These are phyloP conservation scores for Serinus canaria DNA, from an alignment of 2,113 vertebrate genomes.

Conservation along the genomic window DNA sequence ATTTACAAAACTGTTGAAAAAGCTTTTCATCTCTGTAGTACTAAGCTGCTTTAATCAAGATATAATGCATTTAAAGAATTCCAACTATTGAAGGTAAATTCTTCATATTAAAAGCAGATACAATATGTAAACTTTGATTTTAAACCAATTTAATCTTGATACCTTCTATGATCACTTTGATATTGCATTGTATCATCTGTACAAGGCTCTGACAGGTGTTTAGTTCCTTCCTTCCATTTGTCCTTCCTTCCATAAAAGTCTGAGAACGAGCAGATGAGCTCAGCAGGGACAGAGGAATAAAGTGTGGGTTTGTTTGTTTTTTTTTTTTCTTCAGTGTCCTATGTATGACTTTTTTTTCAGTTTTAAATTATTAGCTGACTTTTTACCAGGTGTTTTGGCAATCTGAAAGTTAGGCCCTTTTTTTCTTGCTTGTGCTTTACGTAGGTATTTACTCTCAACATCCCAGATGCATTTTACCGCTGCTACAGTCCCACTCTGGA, in stretches of 20 bases:
- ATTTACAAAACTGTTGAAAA: background rate
- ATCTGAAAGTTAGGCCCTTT: background rate
- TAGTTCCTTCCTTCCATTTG: background rate
- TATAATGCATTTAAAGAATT: background rate
- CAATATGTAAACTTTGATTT: background rate
- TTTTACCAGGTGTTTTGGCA: background rate
- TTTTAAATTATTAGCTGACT: background rate
- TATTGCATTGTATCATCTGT: background rate
- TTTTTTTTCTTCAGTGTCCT: background rate
- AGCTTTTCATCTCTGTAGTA: background rate
- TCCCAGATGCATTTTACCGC: constrained; percentile 86
- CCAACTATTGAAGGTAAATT: background rate
- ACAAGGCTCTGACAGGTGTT: background rate
- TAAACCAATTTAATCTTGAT: background rate
- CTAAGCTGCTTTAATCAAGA: background rate
- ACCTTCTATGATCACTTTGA: background rate
- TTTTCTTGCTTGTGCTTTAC: background rate
- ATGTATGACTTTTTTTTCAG: background rate
- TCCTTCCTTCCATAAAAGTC: background rate
- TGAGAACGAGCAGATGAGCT: background rate
- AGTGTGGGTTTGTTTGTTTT: background rate
- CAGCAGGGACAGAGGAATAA: background rate
- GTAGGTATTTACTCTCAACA: constrained; percentile 91
- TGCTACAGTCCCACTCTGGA: constrained; percentile 83
- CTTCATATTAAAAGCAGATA: background rate